Evolutionary conservation across 2,797 vertebrate species (phyloP).

Genomic region (Karalla daura): DNA sequence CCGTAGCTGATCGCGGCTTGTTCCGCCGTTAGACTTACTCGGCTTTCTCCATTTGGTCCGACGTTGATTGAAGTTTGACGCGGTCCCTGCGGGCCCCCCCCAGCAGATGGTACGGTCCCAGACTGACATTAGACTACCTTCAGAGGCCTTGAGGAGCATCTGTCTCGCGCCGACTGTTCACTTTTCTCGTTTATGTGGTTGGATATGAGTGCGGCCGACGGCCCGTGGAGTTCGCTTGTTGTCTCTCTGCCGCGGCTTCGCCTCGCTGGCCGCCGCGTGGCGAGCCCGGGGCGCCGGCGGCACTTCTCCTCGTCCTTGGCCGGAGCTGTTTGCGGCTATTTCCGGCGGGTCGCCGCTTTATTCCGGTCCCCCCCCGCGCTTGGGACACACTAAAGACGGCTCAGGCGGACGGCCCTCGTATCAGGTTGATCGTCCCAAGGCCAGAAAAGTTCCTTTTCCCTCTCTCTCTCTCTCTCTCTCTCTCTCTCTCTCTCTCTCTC

Average conservation of each 20-base stretch:
- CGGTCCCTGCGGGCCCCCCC: constrained; percentile 36
- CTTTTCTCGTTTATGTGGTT: too few species aligned
- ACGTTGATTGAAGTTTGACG: constrained; percentile 49
- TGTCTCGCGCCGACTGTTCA: constrained; percentile 45
- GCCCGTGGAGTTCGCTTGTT: constrained; percentile 63
- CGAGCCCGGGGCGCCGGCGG: too few species aligned
- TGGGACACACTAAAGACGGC: constrained; percentile 60
- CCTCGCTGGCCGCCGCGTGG: too few species aligned
- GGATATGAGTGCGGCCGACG: constrained; percentile 55
- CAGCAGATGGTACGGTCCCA: constrained; percentile 60
- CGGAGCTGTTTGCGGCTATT: constrained; percentile 63
- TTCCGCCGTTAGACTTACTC: constrained; percentile 27
- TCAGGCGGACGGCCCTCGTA: constrained; percentile 43
- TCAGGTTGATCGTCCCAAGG: constrained; percentile 47
- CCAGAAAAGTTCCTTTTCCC: constrained; percentile 66
- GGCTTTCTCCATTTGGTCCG: constrained; percentile 37
- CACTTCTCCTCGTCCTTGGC: constrained; percentile 68
- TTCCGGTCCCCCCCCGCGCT: constrained; percentile 54
- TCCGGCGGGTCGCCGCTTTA: constrained; percentile 55
- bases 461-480: constrained; percentile 72
- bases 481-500: constrained; percentile 70
- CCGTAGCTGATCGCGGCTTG: constrained; percentile 13
- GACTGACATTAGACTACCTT: constrained; percentile 61
- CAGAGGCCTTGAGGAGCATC: constrained; percentile 62
- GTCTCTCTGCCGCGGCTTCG: too few species aligned